Evolutionary conservation across 1,140 invertebrate genomes (phyloP), one percentile per base, ranked within the genome.

Genomic region (Brachionus koreanus): DNA sequence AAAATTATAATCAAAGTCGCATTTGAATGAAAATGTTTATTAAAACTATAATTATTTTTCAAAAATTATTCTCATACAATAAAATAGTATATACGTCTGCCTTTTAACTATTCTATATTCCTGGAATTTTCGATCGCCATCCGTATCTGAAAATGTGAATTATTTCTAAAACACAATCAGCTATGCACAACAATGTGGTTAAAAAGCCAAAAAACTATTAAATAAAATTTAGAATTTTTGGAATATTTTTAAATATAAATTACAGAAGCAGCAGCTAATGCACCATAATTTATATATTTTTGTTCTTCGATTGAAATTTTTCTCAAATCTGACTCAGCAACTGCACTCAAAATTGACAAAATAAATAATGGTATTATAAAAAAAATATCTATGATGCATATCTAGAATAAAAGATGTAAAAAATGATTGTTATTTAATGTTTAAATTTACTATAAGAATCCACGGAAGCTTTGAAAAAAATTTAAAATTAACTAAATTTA

Each of bases 381-480:
- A 19, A 39, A 16, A 39, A 35, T 16, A 69, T 69, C 35, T 9
- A 39, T 39, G 16, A 69, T 69, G 12, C 13, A 37, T 35, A 69
- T 69, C 65, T 69, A n/a, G 16, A 39, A 33, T 16, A 5, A 63
- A 63, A 29, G 12, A n/a, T 1, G 1, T 42, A 42, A 42, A 42
- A 42, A 2, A 2, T 42, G 7, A 10, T 42, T 42, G n/a, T 10
- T 42, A 5, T 10, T 42, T 10, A 3, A 10, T 42, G 1, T 3
- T 42, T 35, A n/a, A 43, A 69, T 16, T 69, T 69, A 69, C 65
- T 5, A 69, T 12, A 13, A 69, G 19, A 39, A 69, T 39, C 29
- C 65, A 69, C 19, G 65, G 65, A n/a, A 69, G 35, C 16, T 69
- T 69, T n/a, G 29, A 37, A 69, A 69, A 69, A 69, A 69, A 39